Evolutionary conservation across 2,113 vertebrate species (phyloP).

Genomic region (Anhinga rufa): DNA sequence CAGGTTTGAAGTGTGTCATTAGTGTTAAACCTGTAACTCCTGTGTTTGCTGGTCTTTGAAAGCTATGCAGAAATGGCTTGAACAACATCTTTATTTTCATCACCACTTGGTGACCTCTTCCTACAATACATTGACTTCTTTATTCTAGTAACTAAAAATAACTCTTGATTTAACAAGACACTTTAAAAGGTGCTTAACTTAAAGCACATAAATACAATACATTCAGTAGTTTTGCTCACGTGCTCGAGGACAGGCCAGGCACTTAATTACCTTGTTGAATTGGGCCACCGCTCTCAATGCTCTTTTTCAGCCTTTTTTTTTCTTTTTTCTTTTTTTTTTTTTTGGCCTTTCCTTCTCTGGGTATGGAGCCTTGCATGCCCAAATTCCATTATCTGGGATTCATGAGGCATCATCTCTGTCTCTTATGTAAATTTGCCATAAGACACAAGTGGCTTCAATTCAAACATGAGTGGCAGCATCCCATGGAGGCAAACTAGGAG

Average conservation of each 20-base stretch:
- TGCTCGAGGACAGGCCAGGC: not conserved
- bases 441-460: constrained; percentile 57
- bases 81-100: not conserved
- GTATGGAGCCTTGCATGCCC: constrained; percentile 32
- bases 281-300: not conserved
- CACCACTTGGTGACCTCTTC: not conserved
- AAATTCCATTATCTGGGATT: constrained; percentile 57
- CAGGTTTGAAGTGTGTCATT: not conserved
- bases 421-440: constrained; percentile 59
- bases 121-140: not conserved
- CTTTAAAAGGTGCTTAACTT: constrained; percentile 8
- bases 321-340: not conserved
- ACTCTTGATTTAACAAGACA: not conserved
- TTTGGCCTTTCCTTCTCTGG: not conserved
- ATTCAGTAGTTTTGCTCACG: constrained; percentile 26
- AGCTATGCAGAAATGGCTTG: not conserved
- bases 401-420: constrained; percentile 56
- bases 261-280: constrained; percentile 37
- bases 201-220: not conserved
- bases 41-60: not conserved
- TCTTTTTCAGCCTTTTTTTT: not conserved
- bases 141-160: not conserved
- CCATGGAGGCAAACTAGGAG: constrained; percentile 36
- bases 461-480: constrained; percentile 34
- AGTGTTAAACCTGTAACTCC: not conserved